phyloP scores from a whole-genome alignment of 2,797 vertebrate genomes.

The Neopelma chrysocephalum region DNA sequence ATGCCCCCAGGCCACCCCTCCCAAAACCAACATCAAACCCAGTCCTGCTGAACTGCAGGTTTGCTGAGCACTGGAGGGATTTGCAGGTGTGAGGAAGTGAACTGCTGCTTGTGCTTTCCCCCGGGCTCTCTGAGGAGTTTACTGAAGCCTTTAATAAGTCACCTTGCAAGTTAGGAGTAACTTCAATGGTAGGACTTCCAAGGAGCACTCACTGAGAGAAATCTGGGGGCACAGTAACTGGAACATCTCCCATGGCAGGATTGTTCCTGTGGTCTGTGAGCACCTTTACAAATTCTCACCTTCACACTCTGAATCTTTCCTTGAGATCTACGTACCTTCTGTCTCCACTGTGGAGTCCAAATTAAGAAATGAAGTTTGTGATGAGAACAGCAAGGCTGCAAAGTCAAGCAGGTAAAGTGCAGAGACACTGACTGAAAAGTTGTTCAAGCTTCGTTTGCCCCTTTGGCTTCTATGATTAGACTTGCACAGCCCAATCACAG shows the following conservation, averaged over 20 bases:
- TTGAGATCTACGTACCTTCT: neutral
- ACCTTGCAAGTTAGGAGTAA: neutral
- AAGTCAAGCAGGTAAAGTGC: neutral
- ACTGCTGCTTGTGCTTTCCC: neutral
- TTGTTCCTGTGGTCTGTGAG: neutral
- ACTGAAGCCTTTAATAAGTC: slow-evolving; percentile 17
- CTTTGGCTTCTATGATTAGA: neutral
- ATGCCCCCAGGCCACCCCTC: slow-evolving; percentile 48
- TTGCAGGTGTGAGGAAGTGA: slow-evolving; percentile 43
- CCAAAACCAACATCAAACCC: neutral
- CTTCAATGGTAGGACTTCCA: neutral
- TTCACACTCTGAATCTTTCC: neutral
- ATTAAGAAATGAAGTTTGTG: neutral
- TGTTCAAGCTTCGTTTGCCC: neutral
- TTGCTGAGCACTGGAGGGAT: neutral
- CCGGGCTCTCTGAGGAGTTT: neutral
- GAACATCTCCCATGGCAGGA: neutral
- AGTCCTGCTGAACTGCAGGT: neutral
- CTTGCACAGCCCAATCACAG: neutral
- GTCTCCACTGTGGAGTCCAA: neutral
- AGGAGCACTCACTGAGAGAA: neutral
- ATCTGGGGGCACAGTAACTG: neutral
- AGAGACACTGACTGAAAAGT: neutral
- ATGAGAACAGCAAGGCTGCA: neutral
- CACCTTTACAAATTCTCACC: neutral